Evolutionary conservation across 2,797 vertebrate species (phyloP), one percentile per base, ranked within the genome.

Genomic region (Macropodus opercularis): DNA sequence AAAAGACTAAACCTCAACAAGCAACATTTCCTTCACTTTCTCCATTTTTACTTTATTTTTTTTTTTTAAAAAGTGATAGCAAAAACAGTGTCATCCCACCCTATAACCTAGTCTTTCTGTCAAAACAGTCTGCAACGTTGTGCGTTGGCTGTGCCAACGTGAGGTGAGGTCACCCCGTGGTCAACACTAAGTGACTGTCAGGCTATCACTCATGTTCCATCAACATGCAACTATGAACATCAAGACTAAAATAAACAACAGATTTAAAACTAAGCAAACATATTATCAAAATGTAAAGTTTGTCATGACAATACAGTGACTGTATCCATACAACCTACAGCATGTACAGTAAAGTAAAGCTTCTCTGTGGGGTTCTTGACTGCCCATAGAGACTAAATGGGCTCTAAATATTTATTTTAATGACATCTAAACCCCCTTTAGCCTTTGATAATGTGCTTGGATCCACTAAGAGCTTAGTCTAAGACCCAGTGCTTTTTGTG

Each of bases 381-480:
- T 68, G 70, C 77, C 70, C 22, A 29, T 34, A 72, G 54, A 71
- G 51, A 42, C 40, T 44, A 42, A 55, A 69, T 57, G 47, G 46
- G 13, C 46, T 63, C 26, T 63, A 78, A 86, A 79, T 81, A 87
- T 88, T 77, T 77, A 77, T 69, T 87, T 87, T 84, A 85, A 88
- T 86, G 87, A 74, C 42, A 75, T 32, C 67, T 61, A 62, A 77
- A 72, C 72, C 61, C 66, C 58, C 43, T 51, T 77, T 55, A 53
- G 62, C 56, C 48, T 57, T 73, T 79, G 60, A 77, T 83, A 61
- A 83, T 68, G 53, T 70, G 61, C 59, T 63, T 52, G 46, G 66
- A 85, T 60, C 60, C 72, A 74, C 58, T 6, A 63, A 72, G 15
- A 59, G 54, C 64, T 69, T 48, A 75, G 58, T 73, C 63, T 26